These are phyloP conservation scores for Corythaeola cristata DNA, from an alignment of 2,113 vertebrate species.

Conservation along the genomic window DNA sequence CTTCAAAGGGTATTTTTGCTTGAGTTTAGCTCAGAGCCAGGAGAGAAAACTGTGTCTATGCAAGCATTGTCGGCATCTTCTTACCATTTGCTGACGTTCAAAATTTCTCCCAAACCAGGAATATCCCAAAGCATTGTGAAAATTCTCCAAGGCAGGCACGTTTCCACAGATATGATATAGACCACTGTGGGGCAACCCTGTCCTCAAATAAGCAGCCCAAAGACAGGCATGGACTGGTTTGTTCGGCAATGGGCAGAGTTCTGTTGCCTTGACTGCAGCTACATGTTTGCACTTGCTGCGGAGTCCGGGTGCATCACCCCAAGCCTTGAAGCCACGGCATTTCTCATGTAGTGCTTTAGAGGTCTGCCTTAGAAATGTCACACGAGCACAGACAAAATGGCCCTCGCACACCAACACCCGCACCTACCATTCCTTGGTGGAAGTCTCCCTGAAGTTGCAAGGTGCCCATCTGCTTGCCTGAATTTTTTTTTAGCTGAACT, in stretches of 20 bases:
- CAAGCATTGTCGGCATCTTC: neutral
- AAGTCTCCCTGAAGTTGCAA: neutral
- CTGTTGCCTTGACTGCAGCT: neutral
- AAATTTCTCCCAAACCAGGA: neutral
- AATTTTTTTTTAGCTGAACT: neutral
- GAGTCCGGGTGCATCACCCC: too few species aligned
- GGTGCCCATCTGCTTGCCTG: neutral
- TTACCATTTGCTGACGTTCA: neutral
- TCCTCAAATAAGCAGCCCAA: neutral
- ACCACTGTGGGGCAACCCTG: fast-evolving
- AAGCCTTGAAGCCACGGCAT: neutral
- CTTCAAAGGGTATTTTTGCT: neutral
- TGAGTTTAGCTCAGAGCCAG: neutral
- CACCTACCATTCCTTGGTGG: neutral
- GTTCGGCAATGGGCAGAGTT: neutral
- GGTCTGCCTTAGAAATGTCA: neutral
- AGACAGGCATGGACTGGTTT: neutral
- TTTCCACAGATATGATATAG: neutral
- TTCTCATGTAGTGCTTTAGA: neutral
- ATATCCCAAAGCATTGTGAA: neutral
- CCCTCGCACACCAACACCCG: neutral
- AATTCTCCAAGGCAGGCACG: neutral
- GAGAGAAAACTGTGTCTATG: neutral
- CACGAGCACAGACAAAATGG: neutral
- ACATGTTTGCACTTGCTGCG: fast-evolving